Percentiles rank a stretch among this genome's conserved stretches.
phyloP scores from a whole-genome alignment of 1,140 invertebrate species.

The Solenopsis fugax region DNA sequence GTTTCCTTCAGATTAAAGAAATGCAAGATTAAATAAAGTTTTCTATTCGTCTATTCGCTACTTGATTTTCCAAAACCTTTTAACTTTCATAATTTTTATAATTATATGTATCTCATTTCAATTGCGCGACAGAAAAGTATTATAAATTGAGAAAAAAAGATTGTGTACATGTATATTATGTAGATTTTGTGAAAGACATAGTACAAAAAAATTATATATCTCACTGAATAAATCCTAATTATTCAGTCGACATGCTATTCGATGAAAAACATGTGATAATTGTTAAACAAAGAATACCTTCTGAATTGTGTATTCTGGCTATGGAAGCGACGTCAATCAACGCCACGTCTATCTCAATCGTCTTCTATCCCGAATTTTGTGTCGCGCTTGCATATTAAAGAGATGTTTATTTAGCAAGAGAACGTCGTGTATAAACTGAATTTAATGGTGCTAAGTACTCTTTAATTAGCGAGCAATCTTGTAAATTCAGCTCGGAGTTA shows the following conservation, averaged over 20 bases:
- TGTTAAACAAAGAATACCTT: constrained; percentile 45
- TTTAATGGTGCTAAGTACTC: constrained; percentile 12
- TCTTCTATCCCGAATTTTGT: background rate
- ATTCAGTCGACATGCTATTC: background rate
- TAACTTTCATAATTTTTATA: background rate
- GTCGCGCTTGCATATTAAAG: background rate
- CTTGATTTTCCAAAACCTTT: background rate
- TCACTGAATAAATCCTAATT: constrained; percentile 11
- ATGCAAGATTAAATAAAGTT: background rate
- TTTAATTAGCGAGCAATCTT: constrained; percentile 34
- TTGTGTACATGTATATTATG: too few relatives aligned
- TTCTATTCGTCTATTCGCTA: background rate
- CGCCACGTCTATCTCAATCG: constrained; percentile 48
- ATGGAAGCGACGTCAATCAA: constrained; percentile 61
- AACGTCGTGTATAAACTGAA: constrained; percentile 6
- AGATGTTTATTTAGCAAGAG: background rate
- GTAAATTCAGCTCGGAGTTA: background rate
- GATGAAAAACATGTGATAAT: constrained; percentile 56
- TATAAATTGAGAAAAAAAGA: background rate
- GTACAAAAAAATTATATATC: background rate
- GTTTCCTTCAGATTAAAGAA: background rate
- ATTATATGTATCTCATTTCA: background rate
- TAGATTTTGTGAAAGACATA: background rate
- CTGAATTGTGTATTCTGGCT: constrained; percentile 29
- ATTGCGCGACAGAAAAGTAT: too few relatives aligned